phyloP scores from a whole-genome alignment of 1,140 invertebrate species.

The Saccostrea cuccullata region DNA sequence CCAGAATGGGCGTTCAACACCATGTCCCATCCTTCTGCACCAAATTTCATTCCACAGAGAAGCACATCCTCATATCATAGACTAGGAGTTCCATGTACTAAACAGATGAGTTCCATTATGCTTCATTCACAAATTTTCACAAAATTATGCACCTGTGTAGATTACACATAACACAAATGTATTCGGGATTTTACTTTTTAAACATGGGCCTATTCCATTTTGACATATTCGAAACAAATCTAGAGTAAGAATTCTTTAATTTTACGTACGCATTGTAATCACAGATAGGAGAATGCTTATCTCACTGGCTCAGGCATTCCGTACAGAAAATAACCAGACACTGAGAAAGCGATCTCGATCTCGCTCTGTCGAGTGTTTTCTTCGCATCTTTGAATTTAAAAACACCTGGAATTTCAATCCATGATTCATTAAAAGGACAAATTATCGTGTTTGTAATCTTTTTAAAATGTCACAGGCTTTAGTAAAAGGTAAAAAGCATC shows the following conservation, averaged over 20 bases:
- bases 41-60: neutral
- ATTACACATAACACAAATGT: neutral
- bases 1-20: neutral
- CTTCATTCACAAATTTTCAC: too few relatives aligned
- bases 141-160: neutral
- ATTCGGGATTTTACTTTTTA: neutral
- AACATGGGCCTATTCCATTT: neutral
- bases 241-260: neutral
- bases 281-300: neutral
- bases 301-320: constrained; percentile 24
- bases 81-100: neutral
- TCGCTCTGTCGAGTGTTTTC: neutral
- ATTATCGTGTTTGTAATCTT: constrained; percentile 32
- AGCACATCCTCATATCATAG: neutral
- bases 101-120: neutral
- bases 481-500: constrained; percentile 37
- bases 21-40: neutral
- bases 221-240: neutral
- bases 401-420: constrained; percentile 19
- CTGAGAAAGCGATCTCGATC: neutral
- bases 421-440: constrained; percentile 23
- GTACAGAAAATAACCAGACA: constrained; percentile 11
- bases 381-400: neutral
- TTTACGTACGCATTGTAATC: constrained; percentile 10
- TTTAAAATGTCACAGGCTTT: constrained; percentile 40